Percentiles rank a stretch among this genome's conserved stretches.
Evolutionary conservation across 2,113 vertebrate genomes (phyloP).

Genomic region (Nymphicus hollandicus): DNA sequence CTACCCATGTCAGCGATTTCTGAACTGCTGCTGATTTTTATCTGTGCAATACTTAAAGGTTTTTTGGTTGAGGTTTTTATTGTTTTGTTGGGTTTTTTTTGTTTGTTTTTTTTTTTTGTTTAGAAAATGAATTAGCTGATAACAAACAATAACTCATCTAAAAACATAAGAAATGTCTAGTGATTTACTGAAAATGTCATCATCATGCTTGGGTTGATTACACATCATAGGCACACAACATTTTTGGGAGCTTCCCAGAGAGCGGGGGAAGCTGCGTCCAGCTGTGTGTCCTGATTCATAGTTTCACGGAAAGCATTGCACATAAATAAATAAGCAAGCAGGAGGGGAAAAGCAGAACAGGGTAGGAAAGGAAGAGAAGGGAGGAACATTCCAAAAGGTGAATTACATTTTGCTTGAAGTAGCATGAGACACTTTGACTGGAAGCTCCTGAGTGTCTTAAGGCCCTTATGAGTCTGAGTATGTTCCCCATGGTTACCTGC

Average conservation of each 20-base stretch:
- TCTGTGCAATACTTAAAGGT: background rate
- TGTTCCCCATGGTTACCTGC: rapidly evolving
- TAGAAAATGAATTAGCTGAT: background rate
- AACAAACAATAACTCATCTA: background rate
- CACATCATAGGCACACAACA: background rate
- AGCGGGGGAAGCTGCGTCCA: background rate
- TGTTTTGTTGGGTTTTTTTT: background rate
- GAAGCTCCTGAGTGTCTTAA: background rate
- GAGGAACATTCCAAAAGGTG: background rate
- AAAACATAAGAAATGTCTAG: background rate
- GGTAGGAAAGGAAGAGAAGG: background rate
- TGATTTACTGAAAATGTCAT: background rate
- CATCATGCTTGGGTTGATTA: background rate
- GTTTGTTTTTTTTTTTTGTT: background rate
- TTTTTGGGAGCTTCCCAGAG: background rate
- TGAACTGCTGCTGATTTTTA: background rate
- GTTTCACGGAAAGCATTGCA: background rate
- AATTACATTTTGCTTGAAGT: background rate
- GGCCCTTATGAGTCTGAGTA: background rate
- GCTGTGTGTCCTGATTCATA: background rate
- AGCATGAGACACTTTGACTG: background rate
- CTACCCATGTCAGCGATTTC: background rate
- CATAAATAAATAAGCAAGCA: background rate
- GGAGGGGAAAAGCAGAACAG: background rate
- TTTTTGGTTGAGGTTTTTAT: background rate